Evolutionary conservation across 2,113 vertebrate species (phyloP).

Genomic region (Ia io): DNA sequence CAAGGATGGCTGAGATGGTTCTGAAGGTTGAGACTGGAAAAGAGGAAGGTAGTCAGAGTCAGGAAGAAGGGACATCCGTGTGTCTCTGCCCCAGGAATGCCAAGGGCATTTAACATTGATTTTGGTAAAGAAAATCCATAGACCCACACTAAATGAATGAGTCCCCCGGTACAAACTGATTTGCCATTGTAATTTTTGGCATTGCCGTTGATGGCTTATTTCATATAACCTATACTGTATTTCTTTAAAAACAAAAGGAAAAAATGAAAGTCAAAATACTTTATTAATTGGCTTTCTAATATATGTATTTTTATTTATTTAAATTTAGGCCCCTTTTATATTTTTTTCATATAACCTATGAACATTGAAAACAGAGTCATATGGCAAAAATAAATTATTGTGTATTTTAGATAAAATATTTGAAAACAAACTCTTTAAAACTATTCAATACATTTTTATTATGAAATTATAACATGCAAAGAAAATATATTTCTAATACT

Average conservation of each 20-base stretch:
- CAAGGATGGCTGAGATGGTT: neutral
- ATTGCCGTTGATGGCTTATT: neutral
- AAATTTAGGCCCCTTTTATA: neutral
- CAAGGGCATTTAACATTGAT: neutral
- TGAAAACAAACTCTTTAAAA: neutral
- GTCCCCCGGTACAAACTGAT: neutral
- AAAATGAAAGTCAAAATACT: neutral
- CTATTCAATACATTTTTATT: neutral
- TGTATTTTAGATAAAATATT: neutral
- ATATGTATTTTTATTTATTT: neutral
- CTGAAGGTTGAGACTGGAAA: neutral
- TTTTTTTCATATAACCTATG: neutral
- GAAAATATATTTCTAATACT: neutral
- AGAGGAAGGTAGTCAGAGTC: neutral
- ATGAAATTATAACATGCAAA: neutral
- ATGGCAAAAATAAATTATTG: neutral
- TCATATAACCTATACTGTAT: neutral
- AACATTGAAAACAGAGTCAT: neutral
- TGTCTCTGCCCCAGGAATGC: neutral
- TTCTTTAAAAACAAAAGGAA: neutral
- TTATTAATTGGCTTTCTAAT: neutral
- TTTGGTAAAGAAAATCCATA: neutral
- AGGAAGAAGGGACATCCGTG: neutral
- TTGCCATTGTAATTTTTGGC: neutral
- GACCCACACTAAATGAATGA: neutral